Evolutionary conservation across 1,140 invertebrate species (phyloP), one percentile per base, ranked within the genome.

Genomic region (Nephila pilipes): DNA sequence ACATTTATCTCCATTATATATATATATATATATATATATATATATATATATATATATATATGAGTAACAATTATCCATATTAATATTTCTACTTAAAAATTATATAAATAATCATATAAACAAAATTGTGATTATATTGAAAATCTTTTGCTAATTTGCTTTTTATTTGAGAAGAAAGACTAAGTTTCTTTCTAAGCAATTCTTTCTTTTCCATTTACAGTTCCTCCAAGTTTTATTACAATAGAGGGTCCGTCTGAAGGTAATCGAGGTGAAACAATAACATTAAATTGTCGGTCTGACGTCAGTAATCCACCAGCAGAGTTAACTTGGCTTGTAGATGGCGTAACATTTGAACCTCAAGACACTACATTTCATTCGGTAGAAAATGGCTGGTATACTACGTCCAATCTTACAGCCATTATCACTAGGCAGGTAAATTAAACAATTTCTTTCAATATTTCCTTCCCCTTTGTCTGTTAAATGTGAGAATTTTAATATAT

Each of bases 271-370:
- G 97, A 99, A 94, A 96, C 97, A 69, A 97, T 99, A 22, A 97
- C 97, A 16, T 95, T 99, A 88, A 97, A 96, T 81, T 99, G 98
- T 95, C 97, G 97, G 57, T 98, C 98, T 2, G 97, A 98, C 69
- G 97, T 98, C 94, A 98, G 98, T 85, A 99, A 99, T 96, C 99
- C 99, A 12, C 96, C 97, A 3, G 97, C 98, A 8, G 97, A 98
- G 94, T 97, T 99, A 94, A 98, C 97, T 93, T 99, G 98, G 98
- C 97, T 97, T 94, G 97, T 98, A 29, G 97, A 97, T 87, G 97
- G 97, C 16, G 94, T 94, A 79, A 94, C 94, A 54, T 93, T 94
- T 46, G 46, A 88, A 32, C 29, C 60, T 32, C 54, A 29, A 18
- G 93, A 94, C 93, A 95, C 94, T 79, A 95, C 94, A 96, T 85